Evolutionary conservation across 2,888 invertebrate species (phyloP).

Genomic region (Clivina fossor): DNA sequence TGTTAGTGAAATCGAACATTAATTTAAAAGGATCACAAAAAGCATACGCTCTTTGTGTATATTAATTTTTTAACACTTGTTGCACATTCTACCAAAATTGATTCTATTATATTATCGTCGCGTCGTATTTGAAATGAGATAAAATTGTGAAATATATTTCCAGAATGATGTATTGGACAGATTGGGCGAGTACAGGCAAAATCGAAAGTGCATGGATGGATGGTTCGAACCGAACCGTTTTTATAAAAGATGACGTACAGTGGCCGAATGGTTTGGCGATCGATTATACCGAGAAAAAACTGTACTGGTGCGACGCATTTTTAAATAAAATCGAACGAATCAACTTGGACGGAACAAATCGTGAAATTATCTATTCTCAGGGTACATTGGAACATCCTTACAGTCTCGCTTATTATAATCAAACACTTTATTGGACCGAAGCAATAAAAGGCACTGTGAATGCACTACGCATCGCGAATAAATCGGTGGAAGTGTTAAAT

Average conservation of each 20-base stretch:
- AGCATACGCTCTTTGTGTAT: too few relatives aligned
- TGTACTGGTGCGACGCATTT: conserved; percentile 76
- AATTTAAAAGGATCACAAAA: too few relatives aligned
- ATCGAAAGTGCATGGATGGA: conserved; percentile 76
- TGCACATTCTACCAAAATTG: too few relatives aligned
- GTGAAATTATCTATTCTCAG: conserved; percentile 56
- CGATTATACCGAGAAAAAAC: conserved; percentile 58
- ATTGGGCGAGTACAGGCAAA: conserved; percentile 66
- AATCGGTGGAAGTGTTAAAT: conserved; percentile 55
- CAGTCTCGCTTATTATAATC: conserved; percentile 66
- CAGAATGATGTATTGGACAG: conserved; percentile 74
- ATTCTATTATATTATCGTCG: too few relatives aligned
- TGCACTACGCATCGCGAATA: conserved; percentile 54
- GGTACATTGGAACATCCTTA: conserved; percentile 60
- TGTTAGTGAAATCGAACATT: too few relatives aligned
- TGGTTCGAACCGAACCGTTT: conserved; percentile 62
- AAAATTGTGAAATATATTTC: too few relatives aligned
- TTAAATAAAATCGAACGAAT: conserved; percentile 69
- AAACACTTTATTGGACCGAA: conserved; percentile 71
- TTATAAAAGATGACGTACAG: conserved; percentile 59
- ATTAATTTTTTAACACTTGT: too few relatives aligned
- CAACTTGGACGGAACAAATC: conserved; percentile 58
- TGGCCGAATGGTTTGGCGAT: conserved; percentile 79
- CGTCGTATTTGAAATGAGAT: neutral
- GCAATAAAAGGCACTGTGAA: conserved; percentile 64